Conservation (phyloP, 2,113 vertebrate genomes). For the Climacteris rufus region DNA sequence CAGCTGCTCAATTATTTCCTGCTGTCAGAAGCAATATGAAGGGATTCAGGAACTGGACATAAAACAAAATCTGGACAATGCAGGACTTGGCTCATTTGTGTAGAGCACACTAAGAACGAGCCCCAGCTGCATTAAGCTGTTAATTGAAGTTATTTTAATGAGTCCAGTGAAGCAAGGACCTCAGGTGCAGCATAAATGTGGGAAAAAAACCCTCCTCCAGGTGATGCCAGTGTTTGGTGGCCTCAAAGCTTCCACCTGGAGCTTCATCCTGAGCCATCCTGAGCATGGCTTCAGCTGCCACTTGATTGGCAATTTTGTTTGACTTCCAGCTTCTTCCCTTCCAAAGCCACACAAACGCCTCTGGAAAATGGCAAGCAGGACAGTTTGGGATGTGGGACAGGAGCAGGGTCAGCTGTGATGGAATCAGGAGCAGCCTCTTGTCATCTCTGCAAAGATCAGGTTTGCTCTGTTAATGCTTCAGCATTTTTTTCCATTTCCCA, state of each 20-base stretch:
- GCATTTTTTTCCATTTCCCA: not conserved
- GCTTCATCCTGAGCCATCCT: not conserved
- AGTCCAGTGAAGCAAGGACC: not conserved
- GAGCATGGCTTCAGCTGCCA: not conserved
- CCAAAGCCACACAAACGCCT: not conserved
- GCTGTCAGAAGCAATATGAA: not conserved
- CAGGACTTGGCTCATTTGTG: not conserved
- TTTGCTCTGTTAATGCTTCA: not conserved
- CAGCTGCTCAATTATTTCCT: slow-evolving; percentile 11
- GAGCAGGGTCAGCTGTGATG: not conserved
- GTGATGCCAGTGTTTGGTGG: not conserved
- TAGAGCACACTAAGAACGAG: not conserved
- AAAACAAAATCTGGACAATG: not conserved
- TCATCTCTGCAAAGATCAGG: not conserved
- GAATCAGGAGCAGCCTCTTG: not conserved
- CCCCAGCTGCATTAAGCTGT: not conserved
- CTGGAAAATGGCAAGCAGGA: not conserved
- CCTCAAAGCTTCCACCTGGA: not conserved
- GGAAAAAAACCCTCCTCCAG: not conserved
- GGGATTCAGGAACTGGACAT: not conserved
- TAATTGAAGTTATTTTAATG: not conserved
- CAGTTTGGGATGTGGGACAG: not conserved
- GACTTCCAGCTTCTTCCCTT: not conserved
- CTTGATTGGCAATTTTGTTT: not conserved
- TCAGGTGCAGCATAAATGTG: not conserved